A percentile compares a stretch with the other conserved stretches of the same genome.
These are phyloP conservation scores for Mus caroli DNA, from an alignment of 2,797 vertebrate species.

Conservation along the genomic window DNA sequence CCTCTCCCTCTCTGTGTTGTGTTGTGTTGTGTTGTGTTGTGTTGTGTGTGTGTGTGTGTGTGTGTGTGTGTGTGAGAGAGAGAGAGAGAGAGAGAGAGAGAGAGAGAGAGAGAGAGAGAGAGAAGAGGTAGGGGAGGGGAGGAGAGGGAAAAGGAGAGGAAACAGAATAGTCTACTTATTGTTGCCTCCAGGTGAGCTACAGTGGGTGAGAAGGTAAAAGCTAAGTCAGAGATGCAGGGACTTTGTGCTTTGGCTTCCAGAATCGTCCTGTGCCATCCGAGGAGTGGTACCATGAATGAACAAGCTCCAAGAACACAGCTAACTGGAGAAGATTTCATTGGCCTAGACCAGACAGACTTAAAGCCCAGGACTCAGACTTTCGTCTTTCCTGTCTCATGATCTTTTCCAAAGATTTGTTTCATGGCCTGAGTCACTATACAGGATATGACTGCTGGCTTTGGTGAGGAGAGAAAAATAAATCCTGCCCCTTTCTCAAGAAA, in stretches of 20 bases:
- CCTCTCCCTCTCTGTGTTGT: background rate
- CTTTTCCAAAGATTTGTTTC: constrained; percentile 68
- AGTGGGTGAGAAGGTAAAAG: background rate
- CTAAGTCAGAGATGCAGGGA: background rate
- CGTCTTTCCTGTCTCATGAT: constrained; percentile 4
- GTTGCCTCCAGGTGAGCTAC: background rate
- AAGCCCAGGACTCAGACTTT: background rate
- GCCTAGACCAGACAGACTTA: background rate
- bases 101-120: too few relatives aligned
- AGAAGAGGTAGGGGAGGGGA: too few relatives aligned
- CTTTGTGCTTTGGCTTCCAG: background rate
- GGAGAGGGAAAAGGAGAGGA: background rate
- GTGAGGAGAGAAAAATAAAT: constrained; percentile 45
- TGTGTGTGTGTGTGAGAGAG: too few relatives aligned
- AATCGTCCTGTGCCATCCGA: background rate
- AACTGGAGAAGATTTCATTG: background rate
- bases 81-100: too few relatives aligned
- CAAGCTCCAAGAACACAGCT: background rate
- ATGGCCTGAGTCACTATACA: constrained; percentile 45
- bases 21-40: too few relatives aligned
- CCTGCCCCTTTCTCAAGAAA: constrained; percentile 39
- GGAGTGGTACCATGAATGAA: background rate
- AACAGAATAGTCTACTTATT: background rate
- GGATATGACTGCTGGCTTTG: constrained; percentile 71
- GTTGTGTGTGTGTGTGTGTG: too few relatives aligned